Evolutionary conservation across 2,888 invertebrate genomes (phyloP).

Genomic region (Spisula subtruncata): DNA sequence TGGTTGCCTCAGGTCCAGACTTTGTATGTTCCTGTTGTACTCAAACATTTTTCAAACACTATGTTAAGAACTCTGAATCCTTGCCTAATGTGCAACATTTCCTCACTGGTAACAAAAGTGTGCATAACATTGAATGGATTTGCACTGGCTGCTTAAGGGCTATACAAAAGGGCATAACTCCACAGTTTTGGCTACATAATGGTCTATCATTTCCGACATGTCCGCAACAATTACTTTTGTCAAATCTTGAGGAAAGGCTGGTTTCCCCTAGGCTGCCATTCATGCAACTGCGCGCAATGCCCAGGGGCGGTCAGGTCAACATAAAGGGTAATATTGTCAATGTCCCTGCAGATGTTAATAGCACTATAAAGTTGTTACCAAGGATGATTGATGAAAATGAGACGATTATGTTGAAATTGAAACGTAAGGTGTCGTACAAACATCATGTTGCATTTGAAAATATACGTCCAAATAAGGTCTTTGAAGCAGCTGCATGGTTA

Average conservation of each 20-base stretch:
- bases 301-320: constrained; percentile 64
- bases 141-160: constrained; percentile 39
- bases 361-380: constrained; percentile 58
- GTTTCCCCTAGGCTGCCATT: constrained; percentile 65
- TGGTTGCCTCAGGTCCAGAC: constrained; percentile 31
- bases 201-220: constrained; percentile 58
- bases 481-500: constrained; percentile 65
- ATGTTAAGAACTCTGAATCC: neutral
- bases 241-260: constrained; percentile 68
- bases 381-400: constrained; percentile 57
- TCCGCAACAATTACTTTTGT: constrained; percentile 58
- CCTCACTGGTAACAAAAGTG: constrained; percentile 1
- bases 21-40: constrained; percentile 49
- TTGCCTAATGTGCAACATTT: neutral
- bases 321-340: constrained; percentile 67
- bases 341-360: constrained; percentile 67
- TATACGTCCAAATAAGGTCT: constrained; percentile 59
- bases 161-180: constrained; percentile 42
- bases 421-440: neutral
- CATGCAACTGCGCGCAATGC: constrained; percentile 66
- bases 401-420: constrained; percentile 49
- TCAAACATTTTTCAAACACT: constrained; percentile 35
- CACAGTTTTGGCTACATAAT: constrained; percentile 51
- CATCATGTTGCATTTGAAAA: constrained; percentile 65
- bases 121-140: constrained; percentile 52